A percentile compares a stretch with the other conserved stretches of the same genome.
Conservation (phyloP, 1,140 invertebrate species). For the Drosophila rufa region DNA sequence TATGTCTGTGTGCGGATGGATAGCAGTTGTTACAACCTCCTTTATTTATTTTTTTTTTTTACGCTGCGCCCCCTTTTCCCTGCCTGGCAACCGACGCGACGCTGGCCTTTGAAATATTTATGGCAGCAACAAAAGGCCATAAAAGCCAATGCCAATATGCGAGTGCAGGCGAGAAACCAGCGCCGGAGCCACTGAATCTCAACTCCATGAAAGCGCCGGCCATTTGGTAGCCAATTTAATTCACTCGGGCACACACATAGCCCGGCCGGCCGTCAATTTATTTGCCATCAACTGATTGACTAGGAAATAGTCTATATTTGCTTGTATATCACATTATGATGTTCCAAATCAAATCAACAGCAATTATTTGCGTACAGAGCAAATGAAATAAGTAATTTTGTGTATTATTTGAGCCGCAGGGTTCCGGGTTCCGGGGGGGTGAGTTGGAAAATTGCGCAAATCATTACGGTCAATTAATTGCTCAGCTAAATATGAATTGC, state of each 20-base stretch:
- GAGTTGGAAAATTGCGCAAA: conserved; percentile 40
- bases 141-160: conserved; percentile 46
- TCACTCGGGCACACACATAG: conserved; percentile 18
- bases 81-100: conserved; percentile 34
- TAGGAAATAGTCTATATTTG: conserved; percentile 37
- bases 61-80: not conserved
- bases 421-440: not conserved
- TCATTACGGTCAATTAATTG: conserved; percentile 62
- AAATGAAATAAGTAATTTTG: conserved; percentile 36
- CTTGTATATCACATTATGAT: conserved; percentile 40
- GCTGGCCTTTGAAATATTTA: conserved; percentile 50
- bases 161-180: conserved; percentile 40
- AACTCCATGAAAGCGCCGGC: conserved; percentile 39
- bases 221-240: conserved; percentile 52
- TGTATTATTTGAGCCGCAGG: conserved; percentile 8
- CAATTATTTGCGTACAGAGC: conserved; percentile 39
- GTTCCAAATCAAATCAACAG: conserved; percentile 31
- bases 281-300: conserved; percentile 51
- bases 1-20: conserved; percentile 24
- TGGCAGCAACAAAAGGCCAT: conserved; percentile 53
- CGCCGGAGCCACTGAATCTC: conserved; percentile 25
- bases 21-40: conserved; percentile 37
- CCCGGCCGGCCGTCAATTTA: conserved; percentile 20
- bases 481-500: conserved; percentile 52
- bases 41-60: conserved; percentile 4